Evolutionary conservation across 2,888 invertebrate genomes (phyloP), one percentile per base, ranked within the genome.

Genomic region (Ceraclea dissimilis): DNA sequence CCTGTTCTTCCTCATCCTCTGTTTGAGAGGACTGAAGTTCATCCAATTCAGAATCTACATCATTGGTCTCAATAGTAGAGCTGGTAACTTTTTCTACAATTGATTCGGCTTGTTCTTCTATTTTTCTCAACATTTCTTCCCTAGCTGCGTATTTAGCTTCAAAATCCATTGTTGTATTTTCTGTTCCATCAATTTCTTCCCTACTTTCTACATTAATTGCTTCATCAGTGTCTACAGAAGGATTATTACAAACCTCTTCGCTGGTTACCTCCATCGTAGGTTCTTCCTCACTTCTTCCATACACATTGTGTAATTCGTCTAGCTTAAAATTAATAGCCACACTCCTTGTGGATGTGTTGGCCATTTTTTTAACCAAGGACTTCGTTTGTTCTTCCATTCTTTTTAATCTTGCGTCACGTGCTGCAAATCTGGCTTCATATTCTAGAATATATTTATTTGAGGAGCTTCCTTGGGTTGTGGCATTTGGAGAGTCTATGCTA

Each of bases 21-120:
- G 26, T 26, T 63, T 87, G 86, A 63, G 83, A 84, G 62, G 85
- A 86, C 65, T 90, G 90, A 51, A 90, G 78, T 65, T 84, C 84
- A 65, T 88, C 86, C 16, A 91, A 72, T 67, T 87, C 85, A 59
- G 83, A 83, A 63, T 84, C 81, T 48, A 91, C 79, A 57, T 81
- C 84, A 1, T 84, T 82, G 34, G 88, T 84, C 66, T 86, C 83
- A 19, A 79, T 80, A 1, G 83, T 84, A 0, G 90, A 90, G 62
- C 85, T 84, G 54, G 83, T 81, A 31, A 91, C 87, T 72, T 86
- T 87, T 60, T 80, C 82, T 51, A 90, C 87, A 5, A 93, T 74
- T 59, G 85, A 83, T 65, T 85, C 84, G 17, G 90, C 89, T 69
- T 92, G 90, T 63, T 90, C 87, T 71, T 93, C 93, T 51, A 93